Percentiles rank a stretch among this genome's conserved stretches.
Conservation (phyloP, 2,888 invertebrate genomes). For the Liopterus haemorrhoidalis region DNA sequence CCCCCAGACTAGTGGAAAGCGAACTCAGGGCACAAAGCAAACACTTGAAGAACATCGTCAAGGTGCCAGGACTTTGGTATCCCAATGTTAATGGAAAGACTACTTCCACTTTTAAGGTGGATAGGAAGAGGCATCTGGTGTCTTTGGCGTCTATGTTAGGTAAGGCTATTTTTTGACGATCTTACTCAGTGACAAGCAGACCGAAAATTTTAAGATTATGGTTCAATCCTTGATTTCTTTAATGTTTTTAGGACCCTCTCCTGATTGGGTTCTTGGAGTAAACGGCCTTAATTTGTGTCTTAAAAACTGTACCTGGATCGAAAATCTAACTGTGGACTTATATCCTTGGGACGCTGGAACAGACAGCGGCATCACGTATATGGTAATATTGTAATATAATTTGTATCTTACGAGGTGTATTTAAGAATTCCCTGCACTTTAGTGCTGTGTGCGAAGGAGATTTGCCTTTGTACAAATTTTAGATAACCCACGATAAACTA, state of each 20-base stretch:
- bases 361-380: conserved; percentile 86
- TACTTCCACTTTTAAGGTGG: conserved; percentile 73
- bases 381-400: conserved; percentile 51
- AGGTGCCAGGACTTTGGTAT: conserved; percentile 85
- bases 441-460: too few relatives aligned
- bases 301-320: conserved; percentile 87
- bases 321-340: conserved; percentile 73
- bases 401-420: conserved; percentile 6
- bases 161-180: conserved; percentile 38
- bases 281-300: conserved; percentile 82
- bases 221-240: neutral
- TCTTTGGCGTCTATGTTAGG: conserved; percentile 85
- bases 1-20: conserved; percentile 78
- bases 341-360: conserved; percentile 96
- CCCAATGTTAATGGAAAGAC: conserved; percentile 83
- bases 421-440: too few relatives aligned
- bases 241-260: conserved; percentile 70
- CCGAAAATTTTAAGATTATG: neutral
- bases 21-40: conserved; percentile 80
- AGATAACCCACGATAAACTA: too few relatives aligned
- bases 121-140: conserved; percentile 76
- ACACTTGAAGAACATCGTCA: conserved; percentile 74
- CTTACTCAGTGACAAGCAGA: neutral
- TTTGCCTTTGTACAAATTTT: too few relatives aligned
- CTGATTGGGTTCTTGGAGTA: conserved; percentile 97